These are phyloP conservation scores for Chrysemys picta DNA, from an alignment of 2,113 vertebrate species.

Conservation along the genomic window DNA sequence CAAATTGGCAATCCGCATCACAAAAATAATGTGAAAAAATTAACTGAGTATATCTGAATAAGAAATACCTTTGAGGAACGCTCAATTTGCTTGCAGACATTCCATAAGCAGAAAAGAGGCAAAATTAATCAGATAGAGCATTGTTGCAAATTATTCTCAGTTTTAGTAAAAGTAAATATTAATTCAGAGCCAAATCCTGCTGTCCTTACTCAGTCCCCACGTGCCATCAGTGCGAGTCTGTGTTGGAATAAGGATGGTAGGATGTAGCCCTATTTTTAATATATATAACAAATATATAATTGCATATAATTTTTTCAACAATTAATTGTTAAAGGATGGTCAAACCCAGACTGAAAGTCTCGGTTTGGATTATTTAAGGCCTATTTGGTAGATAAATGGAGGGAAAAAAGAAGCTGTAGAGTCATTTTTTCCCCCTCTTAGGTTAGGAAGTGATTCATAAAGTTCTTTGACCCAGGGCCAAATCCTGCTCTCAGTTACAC, in stretches of 20 bases:
- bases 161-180: neutral
- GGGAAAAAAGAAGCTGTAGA: neutral
- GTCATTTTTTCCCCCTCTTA: neutral
- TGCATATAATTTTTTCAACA: neutral
- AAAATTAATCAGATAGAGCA: neutral
- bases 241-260: neutral
- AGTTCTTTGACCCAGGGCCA: neutral
- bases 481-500: neutral
- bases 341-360: slow-evolving; percentile 3
- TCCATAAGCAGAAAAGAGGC: neutral
- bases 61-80: neutral
- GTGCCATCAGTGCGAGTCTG: neutral
- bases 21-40: neutral
- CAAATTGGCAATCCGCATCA: neutral
- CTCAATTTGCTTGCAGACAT: neutral
- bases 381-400: neutral
- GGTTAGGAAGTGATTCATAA: neutral
- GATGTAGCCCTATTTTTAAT: neutral
- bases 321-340: neutral
- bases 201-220: neutral
- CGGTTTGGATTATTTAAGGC: neutral
- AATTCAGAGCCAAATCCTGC: neutral
- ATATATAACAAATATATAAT: neutral
- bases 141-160: neutral
- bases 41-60: neutral